phyloP scores from a whole-genome alignment of 2,888 invertebrate species.

The Nomada ferruginata region DNA sequence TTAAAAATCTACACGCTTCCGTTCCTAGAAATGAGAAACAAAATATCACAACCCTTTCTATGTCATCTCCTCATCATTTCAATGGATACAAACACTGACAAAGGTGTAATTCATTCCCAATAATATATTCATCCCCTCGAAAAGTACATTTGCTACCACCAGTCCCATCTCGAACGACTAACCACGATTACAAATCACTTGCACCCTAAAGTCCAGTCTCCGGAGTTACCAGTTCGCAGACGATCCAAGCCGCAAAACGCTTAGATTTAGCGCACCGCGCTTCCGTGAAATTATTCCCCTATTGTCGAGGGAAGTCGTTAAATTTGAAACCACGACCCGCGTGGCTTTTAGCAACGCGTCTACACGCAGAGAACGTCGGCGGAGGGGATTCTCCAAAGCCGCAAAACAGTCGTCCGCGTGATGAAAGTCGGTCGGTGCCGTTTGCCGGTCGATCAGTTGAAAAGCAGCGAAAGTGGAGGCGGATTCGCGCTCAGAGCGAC shows the following conservation, averaged over 20 bases:
- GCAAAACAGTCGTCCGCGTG: constrained; percentile 64
- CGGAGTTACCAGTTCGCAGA: background rate
- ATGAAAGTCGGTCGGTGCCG: constrained; percentile 36
- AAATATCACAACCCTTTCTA: too few relatives aligned
- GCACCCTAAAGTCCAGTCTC: background rate
- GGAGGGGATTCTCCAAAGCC: constrained; percentile 35
- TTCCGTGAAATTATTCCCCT: constrained; percentile 3
- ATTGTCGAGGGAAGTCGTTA: constrained; percentile 15
- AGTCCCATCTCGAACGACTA: too few relatives aligned
- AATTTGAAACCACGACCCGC: constrained; percentile 15
- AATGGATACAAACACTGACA: too few relatives aligned
- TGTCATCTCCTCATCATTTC: too few relatives aligned
- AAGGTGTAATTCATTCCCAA: too few relatives aligned
- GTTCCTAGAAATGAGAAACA: too few relatives aligned
- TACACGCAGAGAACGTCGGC: background rate
- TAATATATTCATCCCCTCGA: too few relatives aligned
- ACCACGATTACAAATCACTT: background rate
- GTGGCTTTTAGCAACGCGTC: constrained; percentile 3
- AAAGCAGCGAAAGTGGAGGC: constrained; percentile 31
- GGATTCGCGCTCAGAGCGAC: constrained; percentile 15
- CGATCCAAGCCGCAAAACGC: background rate
- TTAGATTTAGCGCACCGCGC: background rate
- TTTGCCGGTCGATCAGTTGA: constrained; percentile 26
- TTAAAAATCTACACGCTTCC: too few relatives aligned
- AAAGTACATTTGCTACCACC: too few relatives aligned